Percentiles rank a stretch among this genome's conserved stretches.
Conservation (phyloP, 2,113 vertebrate genomes). For the Phyllostomus hastatus region DNA sequence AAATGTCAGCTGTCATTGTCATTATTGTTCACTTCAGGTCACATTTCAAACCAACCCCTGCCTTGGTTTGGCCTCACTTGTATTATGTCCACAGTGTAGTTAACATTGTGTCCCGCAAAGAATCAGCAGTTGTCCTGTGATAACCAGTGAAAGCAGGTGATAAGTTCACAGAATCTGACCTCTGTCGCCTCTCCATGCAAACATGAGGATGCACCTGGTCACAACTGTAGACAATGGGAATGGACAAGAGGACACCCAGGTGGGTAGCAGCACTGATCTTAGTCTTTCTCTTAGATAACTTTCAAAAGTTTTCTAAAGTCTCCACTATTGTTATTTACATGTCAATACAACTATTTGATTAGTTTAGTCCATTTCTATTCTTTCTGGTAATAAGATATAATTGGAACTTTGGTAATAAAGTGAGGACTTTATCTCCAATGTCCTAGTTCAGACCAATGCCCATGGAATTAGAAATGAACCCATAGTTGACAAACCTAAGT, state of each 20-base stretch:
- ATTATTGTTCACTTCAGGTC: no score
- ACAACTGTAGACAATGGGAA: not conserved
- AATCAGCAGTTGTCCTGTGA: not conserved
- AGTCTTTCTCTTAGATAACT: not conserved
- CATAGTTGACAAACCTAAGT: not conserved
- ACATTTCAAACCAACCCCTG: no score
- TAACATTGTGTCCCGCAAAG: not conserved
- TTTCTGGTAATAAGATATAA: not conserved
- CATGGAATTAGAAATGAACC: not conserved
- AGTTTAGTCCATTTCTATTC: no score
- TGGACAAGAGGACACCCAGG: not conserved
- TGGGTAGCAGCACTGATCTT: not conserved
- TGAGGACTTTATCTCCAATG: not conserved
- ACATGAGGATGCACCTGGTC: not conserved
- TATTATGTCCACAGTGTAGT: no score
- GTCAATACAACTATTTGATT: no score
- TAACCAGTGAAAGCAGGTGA: no score
- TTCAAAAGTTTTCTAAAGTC: not conserved
- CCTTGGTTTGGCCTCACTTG: no score
- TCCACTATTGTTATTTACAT: not conserved
- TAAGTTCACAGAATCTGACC: no score
- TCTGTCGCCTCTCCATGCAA: no score
- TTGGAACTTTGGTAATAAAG: not conserved
- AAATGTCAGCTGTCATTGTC: no score
- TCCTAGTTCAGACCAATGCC: not conserved